Conservation (phyloP, 1,140 invertebrate species). For the Aethina tumida region DNA sequence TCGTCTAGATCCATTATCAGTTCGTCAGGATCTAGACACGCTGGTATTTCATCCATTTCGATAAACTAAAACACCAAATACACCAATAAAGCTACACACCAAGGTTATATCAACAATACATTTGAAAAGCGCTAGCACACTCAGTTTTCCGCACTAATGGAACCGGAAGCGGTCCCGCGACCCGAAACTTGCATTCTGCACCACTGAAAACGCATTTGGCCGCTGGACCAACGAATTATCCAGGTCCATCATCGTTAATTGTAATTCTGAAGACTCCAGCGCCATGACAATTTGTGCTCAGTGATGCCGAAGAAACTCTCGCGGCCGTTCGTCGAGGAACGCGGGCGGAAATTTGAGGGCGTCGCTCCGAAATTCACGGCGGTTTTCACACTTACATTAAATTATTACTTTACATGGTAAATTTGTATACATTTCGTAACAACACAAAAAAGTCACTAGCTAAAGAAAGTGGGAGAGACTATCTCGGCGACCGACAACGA, state of each 20-base stretch:
- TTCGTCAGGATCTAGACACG: conserved; percentile 32
- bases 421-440: conserved; percentile 28
- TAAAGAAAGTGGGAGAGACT: conserved; percentile 28
- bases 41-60: conserved; percentile 33
- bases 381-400: conserved; percentile 20
- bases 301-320: conserved; percentile 11
- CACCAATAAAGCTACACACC: conserved; percentile 1
- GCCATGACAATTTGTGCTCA: conserved; percentile 25
- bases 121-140: not conserved
- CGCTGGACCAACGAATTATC: conserved; percentile 3
- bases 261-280: conserved; percentile 19
- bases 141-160: not conserved
- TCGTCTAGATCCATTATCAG: conserved; percentile 36
- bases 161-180: not conserved
- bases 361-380: conserved; percentile 1
- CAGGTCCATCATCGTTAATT: conserved; percentile 10
- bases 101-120: conserved; percentile 5
- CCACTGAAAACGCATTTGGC: not conserved
- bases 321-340: not conserved
- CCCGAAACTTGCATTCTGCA: too few relatives aligned
- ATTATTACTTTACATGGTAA: conserved; percentile 29
- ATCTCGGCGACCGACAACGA: conserved; percentile 7
- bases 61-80: conserved; percentile 14
- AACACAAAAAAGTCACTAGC: conserved; percentile 31
- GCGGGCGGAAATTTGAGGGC: not conserved